phyloP scores from a whole-genome alignment of 1,140 invertebrate genomes.

The Ladona fulva region DNA sequence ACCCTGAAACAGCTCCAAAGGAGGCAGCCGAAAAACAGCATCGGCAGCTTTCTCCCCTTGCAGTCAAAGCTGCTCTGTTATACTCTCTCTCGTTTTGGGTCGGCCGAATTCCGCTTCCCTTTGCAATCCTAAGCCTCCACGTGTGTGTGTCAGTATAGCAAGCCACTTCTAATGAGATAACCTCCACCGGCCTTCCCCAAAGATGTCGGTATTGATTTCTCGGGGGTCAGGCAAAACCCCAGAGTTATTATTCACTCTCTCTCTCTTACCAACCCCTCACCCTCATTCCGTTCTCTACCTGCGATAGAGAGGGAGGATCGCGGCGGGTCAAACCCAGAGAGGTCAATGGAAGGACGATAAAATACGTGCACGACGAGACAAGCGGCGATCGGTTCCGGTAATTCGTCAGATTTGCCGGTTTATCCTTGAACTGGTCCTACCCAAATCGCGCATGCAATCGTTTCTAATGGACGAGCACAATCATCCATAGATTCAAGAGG shows the following conservation, averaged over 20 bases:
- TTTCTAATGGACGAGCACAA: too few species aligned
- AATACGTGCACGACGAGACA: neutral
- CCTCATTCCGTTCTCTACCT: neutral
- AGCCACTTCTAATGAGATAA: neutral
- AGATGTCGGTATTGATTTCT: slow-evolving; percentile 9
- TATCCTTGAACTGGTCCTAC: too few species aligned
- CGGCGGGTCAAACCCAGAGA: neutral
- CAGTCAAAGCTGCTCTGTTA: too few species aligned
- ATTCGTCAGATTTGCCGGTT: neutral
- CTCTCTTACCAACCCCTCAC: neutral
- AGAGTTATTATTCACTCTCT: slow-evolving; percentile 1
- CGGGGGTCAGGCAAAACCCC: neutral
- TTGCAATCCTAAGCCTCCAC: neutral
- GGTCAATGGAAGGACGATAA: neutral
- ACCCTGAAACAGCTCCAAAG: too few species aligned
- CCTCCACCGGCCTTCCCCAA: neutral
- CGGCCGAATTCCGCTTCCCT: too few species aligned
- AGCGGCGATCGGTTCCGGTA: neutral
- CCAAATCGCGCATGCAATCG: too few species aligned
- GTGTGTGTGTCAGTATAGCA: neutral
- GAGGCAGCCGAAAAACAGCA: too few species aligned
- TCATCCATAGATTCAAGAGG: too few species aligned
- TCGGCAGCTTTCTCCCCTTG: too few species aligned
- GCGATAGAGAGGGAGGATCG: neutral
- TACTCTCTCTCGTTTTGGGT: too few species aligned